Base-by-base conservation (phyloP, 92 coral and sea anemone genomes). In the Porites lobata region DNA sequence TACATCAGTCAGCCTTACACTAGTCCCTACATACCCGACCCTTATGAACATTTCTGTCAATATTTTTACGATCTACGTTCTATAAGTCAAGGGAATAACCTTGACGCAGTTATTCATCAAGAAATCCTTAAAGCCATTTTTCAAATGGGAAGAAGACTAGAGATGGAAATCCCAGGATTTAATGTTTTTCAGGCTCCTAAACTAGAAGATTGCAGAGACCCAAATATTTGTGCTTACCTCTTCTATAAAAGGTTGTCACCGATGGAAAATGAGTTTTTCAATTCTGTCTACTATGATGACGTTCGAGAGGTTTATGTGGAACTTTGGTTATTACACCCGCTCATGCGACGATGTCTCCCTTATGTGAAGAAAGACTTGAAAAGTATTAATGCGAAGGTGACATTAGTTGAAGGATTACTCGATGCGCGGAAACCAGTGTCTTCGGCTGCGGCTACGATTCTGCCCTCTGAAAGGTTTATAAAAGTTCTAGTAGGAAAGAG, bases 271-370 rank as follows among this genome's bases (percentile, higher is more conserved):
- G 38, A 68, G 4, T 53, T 51, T n/a, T 86, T 67, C 72, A 7
- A 9, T 10, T 70, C 61, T 1, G 13, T 78, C 6, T 11, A 6
- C 50, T 21, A 32, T 4, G 32, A 6, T 17, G 64, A 51, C 7
- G 8, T 79, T 5, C 77, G 77, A 4, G 86, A 50, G 14, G 24
- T 69, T 7, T 80, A 87, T 70, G 61, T 71, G 1, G 91, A 87
- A 50, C 26, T 87, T 51, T 80, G 68, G 76, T 81, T 87, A n/a
- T 21, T 81, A 22, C 87, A 87, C 9, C 91, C 91, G 21, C 26
- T 82, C 71, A 74, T 81, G 24, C 82, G 87, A 38, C 24, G 77
- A 9, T 88, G 87, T 59, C 50, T 52, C 1, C 74, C 61, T 2
- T 64, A 8, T 19, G 9, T 81, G 18, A 64, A 59, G 53, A 89